Evolutionary conservation across 2,113 vertebrate genomes (phyloP), one percentile per base, ranked within the genome.

Genomic region (Lanius ludovicianus): DNA sequence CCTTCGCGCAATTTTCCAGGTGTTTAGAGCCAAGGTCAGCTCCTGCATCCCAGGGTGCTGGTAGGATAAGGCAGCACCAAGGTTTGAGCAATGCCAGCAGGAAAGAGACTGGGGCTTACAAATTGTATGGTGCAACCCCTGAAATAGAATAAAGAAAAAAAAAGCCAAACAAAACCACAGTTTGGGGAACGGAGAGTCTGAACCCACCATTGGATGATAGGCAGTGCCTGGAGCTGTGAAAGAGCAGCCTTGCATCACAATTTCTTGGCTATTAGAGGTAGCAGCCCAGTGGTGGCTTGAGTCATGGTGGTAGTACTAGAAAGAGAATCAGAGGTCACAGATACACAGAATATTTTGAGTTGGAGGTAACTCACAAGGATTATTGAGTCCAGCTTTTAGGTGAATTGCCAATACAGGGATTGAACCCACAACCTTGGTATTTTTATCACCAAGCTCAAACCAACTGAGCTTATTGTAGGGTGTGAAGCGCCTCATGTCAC

Each of bases 231-330:
- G 23, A 13, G 13, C 31, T 67, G 33, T 44, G 64, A 52, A 59
- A 73, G 23, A 73, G 33, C 39, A 84, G 30, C 28, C 19, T 23
- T 2, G 0, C 23, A 39, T 18, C 35, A 56, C 31, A 49, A 49
- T 41, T 65, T 68, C 50, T 62, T 47, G 35, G 2, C 9, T 52
- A 1, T 62, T 31, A 44, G 8, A 37, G 47, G 19, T 35, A 47
- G n/a, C 2, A 3, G 15, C 16, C 39, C 1, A 0, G 31, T 1
- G 2, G 28, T 27, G 33, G 21, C 27, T 80, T 2, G 0, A 71
- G 30, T 35, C 1, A 0, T 24, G 27, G 35, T 25, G 39, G 21
- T 44, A 18, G 10, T 31, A 10, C 28, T 65, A 19, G 46, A 68
- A 68, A 68, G 59, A 63, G 12, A 50, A 47, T 15, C 17, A 23